Evolutionary conservation across 2,113 vertebrate genomes (phyloP).

Genomic region (Elachura formosa): DNA sequence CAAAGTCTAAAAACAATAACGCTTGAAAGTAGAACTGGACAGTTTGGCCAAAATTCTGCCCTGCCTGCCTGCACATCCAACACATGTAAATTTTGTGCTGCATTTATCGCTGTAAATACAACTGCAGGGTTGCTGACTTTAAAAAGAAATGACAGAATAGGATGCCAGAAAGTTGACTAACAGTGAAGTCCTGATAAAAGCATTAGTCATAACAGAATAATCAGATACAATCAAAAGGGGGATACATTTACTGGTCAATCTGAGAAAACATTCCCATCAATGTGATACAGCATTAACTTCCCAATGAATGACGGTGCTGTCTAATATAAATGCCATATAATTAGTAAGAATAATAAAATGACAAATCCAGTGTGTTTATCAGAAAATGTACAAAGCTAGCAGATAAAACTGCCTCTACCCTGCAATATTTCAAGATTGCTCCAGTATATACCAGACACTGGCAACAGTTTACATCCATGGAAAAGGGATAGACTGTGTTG

Average conservation of each 20-base stretch:
- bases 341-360: slow-evolving; percentile 21
- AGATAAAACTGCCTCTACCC: neutral
- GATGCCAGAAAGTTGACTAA: neutral
- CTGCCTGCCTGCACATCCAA: neutral
- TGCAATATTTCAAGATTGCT: neutral
- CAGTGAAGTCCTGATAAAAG: slow-evolving; percentile 10
- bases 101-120: neutral
- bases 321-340: neutral
- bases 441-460: neutral
- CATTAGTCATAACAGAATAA: neutral
- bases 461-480: slow-evolving; percentile 12
- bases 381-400: neutral
- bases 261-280: neutral
- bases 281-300: neutral
- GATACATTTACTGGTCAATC: neutral
- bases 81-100: neutral
- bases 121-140: neutral
- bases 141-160: neutral
- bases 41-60: neutral
- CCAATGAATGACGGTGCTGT: neutral
- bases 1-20: neutral
- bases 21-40: neutral
- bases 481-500: slow-evolving; percentile 27
- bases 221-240: neutral
- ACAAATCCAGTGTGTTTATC: neutral